Evolutionary conservation across 2,797 vertebrate genomes (phyloP), one percentile per base, ranked within the genome.

Genomic region (Darevskia mixta): DNA sequence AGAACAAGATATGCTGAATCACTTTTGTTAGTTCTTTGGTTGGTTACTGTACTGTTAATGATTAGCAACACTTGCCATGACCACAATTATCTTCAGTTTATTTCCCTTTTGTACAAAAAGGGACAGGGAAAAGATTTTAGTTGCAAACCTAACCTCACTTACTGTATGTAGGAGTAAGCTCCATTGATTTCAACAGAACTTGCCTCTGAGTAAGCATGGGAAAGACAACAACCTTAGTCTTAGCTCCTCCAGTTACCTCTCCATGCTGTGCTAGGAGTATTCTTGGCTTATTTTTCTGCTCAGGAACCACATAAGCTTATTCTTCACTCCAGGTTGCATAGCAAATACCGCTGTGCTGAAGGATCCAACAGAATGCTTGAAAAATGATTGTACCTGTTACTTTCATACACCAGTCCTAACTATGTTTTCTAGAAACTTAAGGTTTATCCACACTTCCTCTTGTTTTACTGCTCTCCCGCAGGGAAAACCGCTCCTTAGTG

Each of bases 51-150:
- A 38, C 25, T 29, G 9, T 72, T 73, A 82, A 85, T 71, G 88
- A 76, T 29, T 86, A 85, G 79, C 75, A 27, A 67, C 32, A 41
- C 1, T 29, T 38, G 20, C 3, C 41, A 9, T 13, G 32, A 38
- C 27, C 27, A 35, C 27, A 81, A 38, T n/a, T 80, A 82, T 87
- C 88, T 67, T 84, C 88, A 88, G n/a, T 77, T 1, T 72, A 49
- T 79, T 49, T 71, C 85, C 83, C 23, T 38, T 86, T 87, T 83
- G 10, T 32, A 38, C 82, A 71, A 35, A 73, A 5, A 3, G 72
- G 86, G 78, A 25, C 49, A 69, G 35, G 78, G 41, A 32, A 66
- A 18, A 61, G 88, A 2, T 0, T 5, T 38, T 91, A 45, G 11
- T 64, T 64, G 5, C 61, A 64, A 64, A 18, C 61, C 61, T 55